Percentiles rank a stretch among this genome's conserved stretches.
phyloP scores from a whole-genome alignment of 1,140 invertebrate species.

The Zaprionus ornatus region DNA sequence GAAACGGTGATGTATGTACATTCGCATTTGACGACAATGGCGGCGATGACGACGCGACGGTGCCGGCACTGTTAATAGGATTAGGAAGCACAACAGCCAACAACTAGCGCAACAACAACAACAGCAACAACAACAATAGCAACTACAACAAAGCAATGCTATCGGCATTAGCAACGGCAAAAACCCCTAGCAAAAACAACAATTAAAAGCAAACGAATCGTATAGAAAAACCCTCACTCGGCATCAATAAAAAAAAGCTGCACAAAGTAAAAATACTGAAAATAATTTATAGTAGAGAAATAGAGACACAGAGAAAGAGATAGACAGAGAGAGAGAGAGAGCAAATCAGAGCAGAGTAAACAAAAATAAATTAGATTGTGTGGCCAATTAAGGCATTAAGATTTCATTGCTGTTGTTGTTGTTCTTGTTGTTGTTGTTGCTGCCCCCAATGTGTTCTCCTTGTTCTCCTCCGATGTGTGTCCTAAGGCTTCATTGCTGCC shows the following conservation, averaged over 20 bases:
- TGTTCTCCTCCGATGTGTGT: not conserved
- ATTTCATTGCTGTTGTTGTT: conserved; percentile 66
- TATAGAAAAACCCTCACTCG: conserved; percentile 19
- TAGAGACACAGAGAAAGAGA: not conserved
- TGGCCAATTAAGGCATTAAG: conserved; percentile 82
- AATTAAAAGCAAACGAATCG: conserved; percentile 48
- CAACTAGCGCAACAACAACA: conserved; percentile 21
- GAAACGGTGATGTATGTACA: conserved; percentile 12
- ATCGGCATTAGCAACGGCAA: conserved; percentile 74
- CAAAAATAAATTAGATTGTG: conserved; percentile 83
- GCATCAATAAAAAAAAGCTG: conserved; percentile 20
- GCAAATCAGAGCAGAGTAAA: conserved; percentile 56
- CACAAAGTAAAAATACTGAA: conserved; percentile 43
- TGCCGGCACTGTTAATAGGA: conserved; percentile 76
- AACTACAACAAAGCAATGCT: conserved; percentile 50
- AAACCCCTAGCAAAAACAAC: conserved; percentile 52
- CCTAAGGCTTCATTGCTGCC: not conserved
- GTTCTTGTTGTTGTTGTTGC: conserved; percentile 32
- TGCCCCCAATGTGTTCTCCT: not conserved
- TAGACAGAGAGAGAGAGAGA: conserved; percentile 19
- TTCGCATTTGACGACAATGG: conserved; percentile 24
- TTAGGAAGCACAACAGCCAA: conserved; percentile 71
- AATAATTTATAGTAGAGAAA: conserved; percentile 64
- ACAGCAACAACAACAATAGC: not conserved
- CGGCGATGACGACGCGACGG: conserved; percentile 28